phyloP scores from a whole-genome alignment of 2,113 vertebrate genomes.

The Scomber scombrus region DNA sequence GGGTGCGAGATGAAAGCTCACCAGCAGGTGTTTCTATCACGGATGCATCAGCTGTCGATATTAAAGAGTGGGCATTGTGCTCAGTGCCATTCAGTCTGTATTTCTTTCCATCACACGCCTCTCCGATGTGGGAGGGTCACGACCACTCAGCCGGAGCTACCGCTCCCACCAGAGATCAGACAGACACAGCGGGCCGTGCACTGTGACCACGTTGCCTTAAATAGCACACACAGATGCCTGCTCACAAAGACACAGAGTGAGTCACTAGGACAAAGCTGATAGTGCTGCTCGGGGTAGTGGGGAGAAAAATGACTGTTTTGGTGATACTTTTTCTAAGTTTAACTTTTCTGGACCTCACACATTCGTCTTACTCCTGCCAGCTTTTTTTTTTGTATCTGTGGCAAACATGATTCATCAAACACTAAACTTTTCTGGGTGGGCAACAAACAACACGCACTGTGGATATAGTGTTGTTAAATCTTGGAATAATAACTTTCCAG shows the following conservation, averaged over 20 bases:
- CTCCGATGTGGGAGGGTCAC: conserved; percentile 53
- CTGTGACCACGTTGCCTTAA: conserved; percentile 42
- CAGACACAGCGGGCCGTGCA: conserved; percentile 46
- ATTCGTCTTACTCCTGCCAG: conserved; percentile 38
- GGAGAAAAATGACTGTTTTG: conserved; percentile 29
- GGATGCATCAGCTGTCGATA: conserved; percentile 53
- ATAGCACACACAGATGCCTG: conserved; percentile 58
- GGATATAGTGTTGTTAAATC: conserved; percentile 18
- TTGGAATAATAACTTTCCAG: neutral
- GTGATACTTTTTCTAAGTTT: conserved; percentile 25
- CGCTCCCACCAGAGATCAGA: conserved; percentile 58
- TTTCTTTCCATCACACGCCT: conserved; percentile 42
- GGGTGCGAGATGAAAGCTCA: conserved; percentile 55
- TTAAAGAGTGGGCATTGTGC: conserved; percentile 54
- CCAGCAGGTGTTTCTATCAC: conserved; percentile 47
- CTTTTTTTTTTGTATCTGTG: conserved; percentile 8
- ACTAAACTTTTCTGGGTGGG: conserved; percentile 27
- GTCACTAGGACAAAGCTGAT: conserved; percentile 41
- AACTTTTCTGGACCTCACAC: conserved; percentile 38
- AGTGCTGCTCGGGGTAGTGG: conserved; percentile 1
- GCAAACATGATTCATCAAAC: conserved; percentile 49
- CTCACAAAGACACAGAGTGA: conserved; percentile 58
- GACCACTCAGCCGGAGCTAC: conserved; percentile 59
- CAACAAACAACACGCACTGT: neutral
- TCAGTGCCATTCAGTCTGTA: conserved; percentile 34